These are phyloP conservation scores for Drosophila robusta DNA, from an alignment of 2,888 invertebrate species.

Conservation along the genomic window DNA sequence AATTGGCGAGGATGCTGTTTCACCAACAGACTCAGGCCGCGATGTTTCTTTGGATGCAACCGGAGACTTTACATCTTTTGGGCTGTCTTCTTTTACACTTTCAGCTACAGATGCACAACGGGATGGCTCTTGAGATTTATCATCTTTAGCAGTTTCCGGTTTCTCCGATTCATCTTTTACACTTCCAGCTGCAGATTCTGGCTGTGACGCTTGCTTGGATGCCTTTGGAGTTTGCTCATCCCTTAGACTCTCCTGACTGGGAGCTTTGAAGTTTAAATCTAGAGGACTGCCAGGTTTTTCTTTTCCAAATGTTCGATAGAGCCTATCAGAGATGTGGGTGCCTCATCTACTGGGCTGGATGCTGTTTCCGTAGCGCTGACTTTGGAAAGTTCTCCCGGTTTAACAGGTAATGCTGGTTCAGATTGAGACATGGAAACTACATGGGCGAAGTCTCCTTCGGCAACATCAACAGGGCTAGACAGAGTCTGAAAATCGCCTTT, in stretches of 20 bases:
- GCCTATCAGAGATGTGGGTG: background rate
- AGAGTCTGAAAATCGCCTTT: background rate
- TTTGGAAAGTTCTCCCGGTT: background rate
- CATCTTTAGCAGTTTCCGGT: constrained; percentile 15
- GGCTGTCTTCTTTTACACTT: constrained; percentile 23
- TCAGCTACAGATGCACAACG: constrained; percentile 38
- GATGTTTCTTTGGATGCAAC: constrained; percentile 42
- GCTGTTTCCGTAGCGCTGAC: background rate
- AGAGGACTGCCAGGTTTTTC: background rate
- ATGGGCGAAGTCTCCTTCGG: background rate
- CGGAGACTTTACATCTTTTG: constrained; percentile 26
- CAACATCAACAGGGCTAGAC: background rate
- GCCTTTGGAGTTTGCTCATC: constrained; percentile 21
- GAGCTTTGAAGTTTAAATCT: background rate
- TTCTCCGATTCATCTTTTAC: constrained; percentile 22
- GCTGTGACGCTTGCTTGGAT: constrained; percentile 4
- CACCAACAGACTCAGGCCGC: constrained; percentile 37
- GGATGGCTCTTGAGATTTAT: constrained; percentile 38
- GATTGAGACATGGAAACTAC: background rate
- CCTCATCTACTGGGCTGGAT: background rate
- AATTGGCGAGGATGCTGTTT: constrained; percentile 16
- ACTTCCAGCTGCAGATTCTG: constrained; percentile 5
- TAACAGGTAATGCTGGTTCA: background rate
- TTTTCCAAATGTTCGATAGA: background rate
- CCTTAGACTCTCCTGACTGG: background rate